Percentiles rank a stretch among this genome's conserved stretches.
These are phyloP conservation scores for Drosophila rellima DNA, from an alignment of 2,888 invertebrate species.

Conservation along the genomic window DNA sequence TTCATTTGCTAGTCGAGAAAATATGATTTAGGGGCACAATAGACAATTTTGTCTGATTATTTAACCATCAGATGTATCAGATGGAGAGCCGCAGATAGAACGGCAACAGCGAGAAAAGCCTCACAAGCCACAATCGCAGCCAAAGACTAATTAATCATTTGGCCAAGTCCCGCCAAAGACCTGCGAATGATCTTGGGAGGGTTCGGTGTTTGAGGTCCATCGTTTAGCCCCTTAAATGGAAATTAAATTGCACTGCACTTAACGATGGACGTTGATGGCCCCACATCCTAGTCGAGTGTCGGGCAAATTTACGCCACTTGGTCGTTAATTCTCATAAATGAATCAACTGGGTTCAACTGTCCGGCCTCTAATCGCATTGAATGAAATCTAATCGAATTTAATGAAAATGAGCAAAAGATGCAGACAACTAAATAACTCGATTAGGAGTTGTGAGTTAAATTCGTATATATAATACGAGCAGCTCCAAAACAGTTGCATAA, in stretches of 20 bases:
- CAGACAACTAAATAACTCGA: conserved; percentile 62
- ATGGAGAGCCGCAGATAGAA: conserved; percentile 24
- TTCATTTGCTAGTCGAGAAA: conserved; percentile 33
- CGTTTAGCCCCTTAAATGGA: conserved; percentile 61
- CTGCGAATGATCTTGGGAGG: not conserved
- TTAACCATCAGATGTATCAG: conserved; percentile 66
- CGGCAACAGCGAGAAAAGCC: conserved; percentile 36
- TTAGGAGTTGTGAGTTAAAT: conserved; percentile 30
- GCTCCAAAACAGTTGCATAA: conserved; percentile 12
- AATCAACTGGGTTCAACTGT: conserved; percentile 38
- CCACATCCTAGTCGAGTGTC: conserved; percentile 27
- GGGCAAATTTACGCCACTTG: conserved; percentile 69
- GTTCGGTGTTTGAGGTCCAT: conserved; percentile 6
- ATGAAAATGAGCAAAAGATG: conserved; percentile 61
- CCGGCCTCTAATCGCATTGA: conserved; percentile 58
- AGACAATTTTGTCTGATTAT: conserved; percentile 72
- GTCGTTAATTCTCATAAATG: conserved; percentile 76
- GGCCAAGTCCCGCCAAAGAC: conserved; percentile 43
- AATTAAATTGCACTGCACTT: conserved; percentile 69
- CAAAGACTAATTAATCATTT: conserved; percentile 74
- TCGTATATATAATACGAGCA: not conserved
- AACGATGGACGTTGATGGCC: conserved; percentile 4
- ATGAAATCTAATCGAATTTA: conserved; percentile 48
- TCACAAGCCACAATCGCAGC: conserved; percentile 26
- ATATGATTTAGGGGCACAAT: conserved; percentile 69